Percentiles rank a stretch among this genome's conserved stretches.
These are phyloP conservation scores for Teleiodes luculella DNA, from an alignment of 2,888 invertebrate genomes.

Conservation along the genomic window DNA sequence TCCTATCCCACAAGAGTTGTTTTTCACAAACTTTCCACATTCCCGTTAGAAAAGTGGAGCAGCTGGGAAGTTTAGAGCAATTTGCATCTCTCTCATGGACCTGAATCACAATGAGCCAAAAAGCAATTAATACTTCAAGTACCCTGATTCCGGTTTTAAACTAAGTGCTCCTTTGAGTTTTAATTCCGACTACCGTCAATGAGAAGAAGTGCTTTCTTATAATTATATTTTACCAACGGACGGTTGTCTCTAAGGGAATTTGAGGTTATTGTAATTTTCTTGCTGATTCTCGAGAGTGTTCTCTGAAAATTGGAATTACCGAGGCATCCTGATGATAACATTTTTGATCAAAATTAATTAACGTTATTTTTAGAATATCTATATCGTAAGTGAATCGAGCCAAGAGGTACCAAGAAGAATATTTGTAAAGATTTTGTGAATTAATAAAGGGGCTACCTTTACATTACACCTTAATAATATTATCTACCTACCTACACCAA, in stretches of 20 bases:
- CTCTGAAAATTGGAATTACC: constrained; percentile 1
- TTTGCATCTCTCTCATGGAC: constrained; percentile 72
- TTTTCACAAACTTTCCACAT: constrained; percentile 68
- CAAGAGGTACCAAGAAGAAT: no score
- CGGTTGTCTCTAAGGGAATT: constrained; percentile 2
- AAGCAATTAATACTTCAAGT: constrained; percentile 77
- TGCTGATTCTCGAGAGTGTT: neutral
- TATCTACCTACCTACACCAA: no score
- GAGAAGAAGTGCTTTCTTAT: constrained; percentile 33
- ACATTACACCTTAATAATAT: no score
- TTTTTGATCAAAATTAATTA: neutral
- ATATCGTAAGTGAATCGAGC: neutral
- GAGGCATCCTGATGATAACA: neutral
- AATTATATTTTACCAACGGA: constrained; percentile 21
- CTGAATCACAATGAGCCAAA: constrained; percentile 75
- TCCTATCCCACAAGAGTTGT: constrained; percentile 51
- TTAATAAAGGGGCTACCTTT: no score
- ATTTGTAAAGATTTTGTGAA: no score
- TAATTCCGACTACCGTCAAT: constrained; percentile 60
- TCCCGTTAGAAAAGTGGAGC: constrained; percentile 70
- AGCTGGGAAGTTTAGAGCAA: constrained; percentile 67
- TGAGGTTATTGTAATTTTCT: constrained; percentile 9
- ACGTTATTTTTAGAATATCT: no score
- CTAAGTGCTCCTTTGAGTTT: constrained; percentile 73
- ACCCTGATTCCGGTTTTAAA: constrained; percentile 69